Conservation (phyloP, 1,140 invertebrate species). For the Teleopsis dalmanni region DNA sequence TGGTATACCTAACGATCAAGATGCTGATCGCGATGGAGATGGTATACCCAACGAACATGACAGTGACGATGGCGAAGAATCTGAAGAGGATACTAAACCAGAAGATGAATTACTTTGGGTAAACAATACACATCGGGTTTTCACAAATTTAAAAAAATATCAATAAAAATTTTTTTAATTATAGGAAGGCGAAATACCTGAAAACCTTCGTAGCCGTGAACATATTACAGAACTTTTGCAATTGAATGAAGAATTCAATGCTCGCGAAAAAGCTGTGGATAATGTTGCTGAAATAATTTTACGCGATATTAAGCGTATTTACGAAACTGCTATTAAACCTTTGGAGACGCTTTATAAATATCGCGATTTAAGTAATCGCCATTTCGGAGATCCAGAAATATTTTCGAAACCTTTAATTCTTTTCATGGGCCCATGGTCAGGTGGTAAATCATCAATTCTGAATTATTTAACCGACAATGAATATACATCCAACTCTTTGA, state of each 20-base stretch:
- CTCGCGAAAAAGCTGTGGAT: constrained; percentile 61
- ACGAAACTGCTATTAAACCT: constrained; percentile 82
- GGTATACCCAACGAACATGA: constrained; percentile 33
- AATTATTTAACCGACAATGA: constrained; percentile 88
- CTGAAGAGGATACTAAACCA: constrained; percentile 44
- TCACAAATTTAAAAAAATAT: not conserved
- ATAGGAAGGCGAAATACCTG: constrained; percentile 64
- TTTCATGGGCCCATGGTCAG: constrained; percentile 93
- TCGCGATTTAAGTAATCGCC: constrained; percentile 82
- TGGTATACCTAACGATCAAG: constrained; percentile 11
- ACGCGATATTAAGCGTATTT: constrained; percentile 77
- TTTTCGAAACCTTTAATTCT: constrained; percentile 88
- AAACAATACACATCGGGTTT: constrained; percentile 19
- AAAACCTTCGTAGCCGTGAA: constrained; percentile 66
- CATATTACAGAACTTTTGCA: constrained; percentile 75
- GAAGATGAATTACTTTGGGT: constrained; percentile 56
- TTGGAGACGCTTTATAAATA: constrained; percentile 87
- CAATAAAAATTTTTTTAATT: constrained; percentile 7
- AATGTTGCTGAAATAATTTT: constrained; percentile 70
- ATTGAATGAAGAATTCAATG: constrained; percentile 66
- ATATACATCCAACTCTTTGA: constrained; percentile 69
- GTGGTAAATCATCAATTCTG: constrained; percentile 89
- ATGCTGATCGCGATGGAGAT: constrained; percentile 23
- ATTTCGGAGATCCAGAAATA: constrained; percentile 90
- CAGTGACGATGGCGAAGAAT: constrained; percentile 18